These are phyloP conservation scores for Uropsilus gracilis DNA, from an alignment of 2,113 vertebrate species.

Conservation along the genomic window DNA sequence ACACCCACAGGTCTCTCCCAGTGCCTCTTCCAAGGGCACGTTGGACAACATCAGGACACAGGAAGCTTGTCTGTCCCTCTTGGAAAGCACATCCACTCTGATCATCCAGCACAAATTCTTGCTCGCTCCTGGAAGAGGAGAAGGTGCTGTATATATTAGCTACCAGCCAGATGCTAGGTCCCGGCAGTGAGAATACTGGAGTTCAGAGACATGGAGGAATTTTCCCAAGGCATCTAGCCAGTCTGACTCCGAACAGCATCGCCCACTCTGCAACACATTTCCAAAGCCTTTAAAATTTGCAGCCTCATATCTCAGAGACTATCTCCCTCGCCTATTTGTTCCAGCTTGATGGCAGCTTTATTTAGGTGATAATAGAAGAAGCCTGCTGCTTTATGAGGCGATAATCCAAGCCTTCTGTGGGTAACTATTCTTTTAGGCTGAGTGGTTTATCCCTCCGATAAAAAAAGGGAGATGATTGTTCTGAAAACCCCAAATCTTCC, in stretches of 20 bases:
- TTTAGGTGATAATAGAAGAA: conserved; percentile 75
- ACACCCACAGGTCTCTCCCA: no score
- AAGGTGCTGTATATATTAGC: background rate
- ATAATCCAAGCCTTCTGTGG: conserved; percentile 78
- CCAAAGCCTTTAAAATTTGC: conserved; percentile 66
- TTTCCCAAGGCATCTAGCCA: no score
- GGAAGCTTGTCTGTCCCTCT: background rate
- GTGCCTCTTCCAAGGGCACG: background rate
- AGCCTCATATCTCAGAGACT: background rate
- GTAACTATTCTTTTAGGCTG: conserved; percentile 65
- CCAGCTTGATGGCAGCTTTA: conserved; percentile 78
- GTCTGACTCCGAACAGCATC: background rate
- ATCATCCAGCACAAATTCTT: no score
- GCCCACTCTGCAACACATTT: background rate
- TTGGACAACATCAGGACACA: background rate
- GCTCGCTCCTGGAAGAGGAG: background rate
- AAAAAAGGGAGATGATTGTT: conserved; percentile 72
- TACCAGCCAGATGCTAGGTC: no score
- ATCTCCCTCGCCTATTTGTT: conserved; percentile 78
- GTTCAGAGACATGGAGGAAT: background rate
- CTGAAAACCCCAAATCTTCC: conserved; percentile 60
- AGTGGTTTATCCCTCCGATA: conserved; percentile 68
- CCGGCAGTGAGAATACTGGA: background rate
- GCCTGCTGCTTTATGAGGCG: conserved; percentile 73
- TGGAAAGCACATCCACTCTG: fast-evolving